Percentiles rank a stretch among this genome's conserved stretches.
These are phyloP conservation scores for Tonatia bakeri DNA, from an alignment of 2,113 vertebrate species.

Conservation along the genomic window DNA sequence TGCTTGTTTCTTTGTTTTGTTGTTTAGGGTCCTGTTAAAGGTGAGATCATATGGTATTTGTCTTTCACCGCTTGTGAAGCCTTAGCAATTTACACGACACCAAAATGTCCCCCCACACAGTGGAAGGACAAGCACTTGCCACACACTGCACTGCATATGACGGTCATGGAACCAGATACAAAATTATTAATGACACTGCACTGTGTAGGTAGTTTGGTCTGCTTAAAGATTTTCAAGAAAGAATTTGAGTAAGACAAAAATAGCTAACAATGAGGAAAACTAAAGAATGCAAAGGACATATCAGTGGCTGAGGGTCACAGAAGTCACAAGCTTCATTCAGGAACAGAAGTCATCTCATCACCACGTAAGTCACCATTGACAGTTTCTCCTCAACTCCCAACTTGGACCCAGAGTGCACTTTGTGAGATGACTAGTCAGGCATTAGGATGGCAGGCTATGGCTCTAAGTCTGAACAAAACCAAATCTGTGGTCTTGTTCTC, in stretches of 20 bases:
- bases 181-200: not conserved
- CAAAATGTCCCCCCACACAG: not conserved
- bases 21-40: no score
- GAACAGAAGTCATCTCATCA: not conserved
- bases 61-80: not conserved
- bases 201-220: not conserved
- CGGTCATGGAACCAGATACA: not conserved
- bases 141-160: rapidly evolving
- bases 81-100: not conserved
- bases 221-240: not conserved
- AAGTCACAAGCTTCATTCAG: not conserved
- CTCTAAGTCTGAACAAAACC: not conserved
- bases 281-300: not conserved
- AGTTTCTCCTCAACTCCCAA: not conserved
- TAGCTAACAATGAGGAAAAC: not conserved
- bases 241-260: not conserved
- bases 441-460: not conserved
- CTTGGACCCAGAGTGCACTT: not conserved
- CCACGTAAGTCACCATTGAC: not conserved
- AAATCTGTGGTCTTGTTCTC: not conserved
- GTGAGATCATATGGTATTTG: no score
- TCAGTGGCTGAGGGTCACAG: not conserved
- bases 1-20: no score
- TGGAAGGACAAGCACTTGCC: not conserved
- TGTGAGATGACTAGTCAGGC: not conserved